phyloP scores from a whole-genome alignment of 2,888 invertebrate species.

The Cerceris ruficornis region DNA sequence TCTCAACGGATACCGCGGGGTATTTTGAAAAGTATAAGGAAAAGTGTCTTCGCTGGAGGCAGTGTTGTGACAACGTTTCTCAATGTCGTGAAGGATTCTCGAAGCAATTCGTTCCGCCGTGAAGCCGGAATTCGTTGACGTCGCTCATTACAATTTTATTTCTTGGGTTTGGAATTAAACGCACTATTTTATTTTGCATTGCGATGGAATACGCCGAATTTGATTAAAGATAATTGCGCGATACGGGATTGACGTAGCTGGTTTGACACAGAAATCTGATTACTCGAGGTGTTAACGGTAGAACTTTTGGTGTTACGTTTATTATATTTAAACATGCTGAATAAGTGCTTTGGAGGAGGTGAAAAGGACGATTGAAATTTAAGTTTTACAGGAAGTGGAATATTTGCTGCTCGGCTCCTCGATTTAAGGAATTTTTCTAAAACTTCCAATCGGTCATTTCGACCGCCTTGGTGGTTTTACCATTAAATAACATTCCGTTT shows the following conservation, averaged over 20 bases:
- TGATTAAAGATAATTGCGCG: no score
- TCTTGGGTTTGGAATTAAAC: no score
- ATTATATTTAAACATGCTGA: background rate
- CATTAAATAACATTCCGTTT: background rate
- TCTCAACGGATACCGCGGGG: no score
- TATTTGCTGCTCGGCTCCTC: no score
- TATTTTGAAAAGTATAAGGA: background rate
- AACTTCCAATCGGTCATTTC: background rate
- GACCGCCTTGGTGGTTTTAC: background rate
- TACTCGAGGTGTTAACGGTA: background rate
- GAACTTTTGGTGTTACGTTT: background rate
- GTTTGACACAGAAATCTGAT: no score
- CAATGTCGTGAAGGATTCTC: background rate
- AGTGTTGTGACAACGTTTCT: constrained; percentile 34
- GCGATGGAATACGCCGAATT: no score
- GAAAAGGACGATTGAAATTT: no score
- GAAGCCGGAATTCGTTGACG: constrained; percentile 1
- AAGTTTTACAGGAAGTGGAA: no score
- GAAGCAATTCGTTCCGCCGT: constrained; percentile 25
- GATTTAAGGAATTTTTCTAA: no score
- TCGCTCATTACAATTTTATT: background rate
- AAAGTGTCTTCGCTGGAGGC: constrained; percentile 4
- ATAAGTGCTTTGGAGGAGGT: no score
- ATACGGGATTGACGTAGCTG: no score
- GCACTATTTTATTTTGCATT: no score